Conservation (phyloP, 2,888 invertebrate species). For the Phortica okadai region DNA sequence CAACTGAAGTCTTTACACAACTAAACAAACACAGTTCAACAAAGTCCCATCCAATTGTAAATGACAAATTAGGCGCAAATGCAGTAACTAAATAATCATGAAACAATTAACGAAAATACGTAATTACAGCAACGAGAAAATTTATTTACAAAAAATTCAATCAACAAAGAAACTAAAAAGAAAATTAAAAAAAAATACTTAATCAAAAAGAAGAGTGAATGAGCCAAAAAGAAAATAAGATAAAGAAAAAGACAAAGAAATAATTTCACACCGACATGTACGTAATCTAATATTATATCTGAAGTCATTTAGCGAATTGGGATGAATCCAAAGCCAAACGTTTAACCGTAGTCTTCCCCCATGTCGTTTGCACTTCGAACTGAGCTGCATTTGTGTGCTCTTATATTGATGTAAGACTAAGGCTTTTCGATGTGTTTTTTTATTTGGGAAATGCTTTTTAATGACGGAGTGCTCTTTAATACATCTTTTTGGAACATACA, state of each 20-base stretch:
- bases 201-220: constrained; percentile 42
- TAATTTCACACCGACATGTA: constrained; percentile 56
- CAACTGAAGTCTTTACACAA: not conserved
- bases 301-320: constrained; percentile 39
- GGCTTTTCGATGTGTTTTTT: too few species aligned
- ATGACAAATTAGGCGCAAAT: constrained; percentile 39
- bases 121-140: too few species aligned
- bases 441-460: too few species aligned
- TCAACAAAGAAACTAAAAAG: constrained; percentile 38
- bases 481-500: too few species aligned
- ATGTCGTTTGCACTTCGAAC: too few species aligned
- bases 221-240: constrained; percentile 42
- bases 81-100: constrained; percentile 43
- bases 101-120: too few species aligned
- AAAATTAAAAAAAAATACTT: constrained; percentile 47
- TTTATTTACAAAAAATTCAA: constrained; percentile 43
- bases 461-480: too few species aligned
- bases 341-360: not conserved
- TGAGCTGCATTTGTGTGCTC: too few species aligned
- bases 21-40: constrained; percentile 50
- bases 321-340: not conserved
- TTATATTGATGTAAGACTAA: too few species aligned
- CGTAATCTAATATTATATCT: constrained; percentile 65
- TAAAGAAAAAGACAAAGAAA: constrained; percentile 38
- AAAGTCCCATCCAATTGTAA: constrained; percentile 64